These are phyloP conservation scores for Gallirallus australis DNA, from an alignment of 2,797 vertebrate species.

Conservation along the genomic window DNA sequence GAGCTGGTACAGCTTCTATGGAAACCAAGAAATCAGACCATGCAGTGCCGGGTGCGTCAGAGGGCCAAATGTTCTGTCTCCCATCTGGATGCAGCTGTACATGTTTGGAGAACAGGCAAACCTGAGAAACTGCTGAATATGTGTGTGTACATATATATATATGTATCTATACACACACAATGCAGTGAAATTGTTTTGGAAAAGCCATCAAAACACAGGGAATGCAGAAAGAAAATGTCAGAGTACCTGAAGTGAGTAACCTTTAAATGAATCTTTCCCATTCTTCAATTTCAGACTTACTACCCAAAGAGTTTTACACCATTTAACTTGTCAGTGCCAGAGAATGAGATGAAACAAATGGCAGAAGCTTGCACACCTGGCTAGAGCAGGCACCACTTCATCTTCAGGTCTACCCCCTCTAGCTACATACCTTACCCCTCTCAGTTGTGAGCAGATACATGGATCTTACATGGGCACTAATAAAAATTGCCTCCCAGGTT, in stretches of 20 bases:
- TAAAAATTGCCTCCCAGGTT: not conserved
- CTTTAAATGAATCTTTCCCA: not conserved
- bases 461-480: not conserved
- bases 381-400: not conserved
- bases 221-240: not conserved
- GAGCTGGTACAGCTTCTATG: not conserved
- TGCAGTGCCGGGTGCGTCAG: not conserved
- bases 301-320: not conserved
- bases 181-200: not conserved
- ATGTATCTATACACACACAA: fast-evolving
- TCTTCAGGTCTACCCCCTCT: not conserved
- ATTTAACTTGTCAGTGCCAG: not conserved
- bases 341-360: not conserved
- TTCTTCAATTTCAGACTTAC: not conserved
- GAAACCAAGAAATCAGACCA: not conserved
- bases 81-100: not conserved
- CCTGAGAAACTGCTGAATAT: not conserved
- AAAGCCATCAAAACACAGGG: not conserved
- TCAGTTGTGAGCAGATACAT: not conserved
- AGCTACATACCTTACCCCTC: not conserved
- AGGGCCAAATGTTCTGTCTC: not conserved
- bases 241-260: not conserved
- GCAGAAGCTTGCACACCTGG: not conserved
- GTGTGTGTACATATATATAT: fast-evolving
- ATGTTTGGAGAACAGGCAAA: not conserved